phyloP scores from a whole-genome alignment of 2,113 vertebrate genomes.

The Ploceus nigricollis region DNA sequence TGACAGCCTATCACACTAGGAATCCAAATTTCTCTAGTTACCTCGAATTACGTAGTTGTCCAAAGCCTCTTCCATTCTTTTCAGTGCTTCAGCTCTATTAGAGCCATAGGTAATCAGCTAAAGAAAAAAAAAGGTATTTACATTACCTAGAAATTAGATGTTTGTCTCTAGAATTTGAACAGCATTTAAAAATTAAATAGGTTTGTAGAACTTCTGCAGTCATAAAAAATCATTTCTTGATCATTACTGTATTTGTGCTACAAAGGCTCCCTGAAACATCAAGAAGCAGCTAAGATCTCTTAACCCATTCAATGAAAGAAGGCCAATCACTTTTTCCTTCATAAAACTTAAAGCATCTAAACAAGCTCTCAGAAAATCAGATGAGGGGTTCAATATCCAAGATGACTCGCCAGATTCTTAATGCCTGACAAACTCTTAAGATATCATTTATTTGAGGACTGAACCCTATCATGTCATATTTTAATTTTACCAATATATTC shows the following conservation, averaged over 20 bases:
- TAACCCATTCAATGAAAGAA: background rate
- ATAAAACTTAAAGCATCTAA: background rate
- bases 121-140: background rate
- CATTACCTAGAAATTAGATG: background rate
- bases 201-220: background rate
- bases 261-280: background rate
- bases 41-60: constrained; percentile 97
- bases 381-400: background rate
- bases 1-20: constrained; percentile 72
- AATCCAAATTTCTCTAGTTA: constrained; percentile 67
- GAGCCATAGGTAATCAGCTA: constrained; percentile 90
- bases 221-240: background rate
- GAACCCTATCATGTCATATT: background rate
- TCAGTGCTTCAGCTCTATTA: constrained; percentile 86
- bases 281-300: background rate
- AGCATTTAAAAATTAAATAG: background rate
- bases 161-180: background rate
- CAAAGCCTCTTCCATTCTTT: constrained; percentile 87
- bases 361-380: background rate
- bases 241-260: background rate
- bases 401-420: background rate
- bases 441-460: background rate
- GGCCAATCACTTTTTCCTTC: background rate
- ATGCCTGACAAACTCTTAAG: background rate
- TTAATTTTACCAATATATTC: background rate